Base-by-base conservation (phyloP, 1,140 invertebrate genomes). In the Heliconius hewitsoni region DNA sequence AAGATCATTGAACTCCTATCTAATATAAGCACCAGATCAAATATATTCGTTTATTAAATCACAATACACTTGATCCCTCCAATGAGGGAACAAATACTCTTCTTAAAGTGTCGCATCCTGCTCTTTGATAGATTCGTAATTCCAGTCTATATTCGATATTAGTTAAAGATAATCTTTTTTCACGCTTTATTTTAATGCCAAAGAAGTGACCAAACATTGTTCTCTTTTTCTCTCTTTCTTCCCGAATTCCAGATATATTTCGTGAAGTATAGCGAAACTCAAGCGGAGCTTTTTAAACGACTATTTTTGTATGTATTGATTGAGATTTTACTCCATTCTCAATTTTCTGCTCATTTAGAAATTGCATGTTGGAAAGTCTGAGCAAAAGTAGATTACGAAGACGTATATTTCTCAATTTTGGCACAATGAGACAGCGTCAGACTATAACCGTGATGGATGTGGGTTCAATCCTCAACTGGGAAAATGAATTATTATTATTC, bases 1-100 rank as follows among this genome's bases (percentile, higher is more conserved):
- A 23, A n/a, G n/a, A 57, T 57, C 55, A 23, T 57, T 57, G 3
- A 57, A 57, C 18, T 57, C n/a, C 55, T 23, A 55, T 18, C 55
- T 57, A 8, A 23, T 27, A 8, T 57, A 57, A 1, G 34, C 6
- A 37, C 34, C 0, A 30, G 23, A 66, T 66, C 60, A 66, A 30
- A 66, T 66, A 66, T 30, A 66, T 66, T 16, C 13, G 60, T 66
- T 66, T 66, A 66, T 66, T 66, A 30, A 66, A 66, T 66, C 18
- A 66, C 60, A 66, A 66, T 66, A 66, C 27, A 30, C n/a, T 66
- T 66, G 13, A 2, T 0, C 11, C 4, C 11, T 5, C 9, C 60
- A 66, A 66, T 18, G 60, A 66, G 11, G 27, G 60, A 66, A 66
- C 60, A 30, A 66, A 66, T 66, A 0, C 1, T 27, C 60, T 66